phyloP scores from a whole-genome alignment of 35 echinoderm and acorn worm genomes.

The Heliocidaris erythrogramma region DNA sequence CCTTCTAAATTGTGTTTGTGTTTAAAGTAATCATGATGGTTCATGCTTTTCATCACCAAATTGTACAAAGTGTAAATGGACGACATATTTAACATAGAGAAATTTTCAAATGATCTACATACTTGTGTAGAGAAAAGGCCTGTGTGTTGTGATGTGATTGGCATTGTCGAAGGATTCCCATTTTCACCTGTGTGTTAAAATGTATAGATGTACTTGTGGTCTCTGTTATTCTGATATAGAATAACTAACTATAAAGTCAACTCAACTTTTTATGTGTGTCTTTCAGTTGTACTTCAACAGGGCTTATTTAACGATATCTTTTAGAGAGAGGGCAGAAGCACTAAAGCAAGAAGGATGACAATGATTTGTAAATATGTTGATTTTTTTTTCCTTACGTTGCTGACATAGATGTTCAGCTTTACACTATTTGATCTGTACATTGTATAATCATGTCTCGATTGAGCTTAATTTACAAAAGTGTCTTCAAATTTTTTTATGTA shows the following conservation, averaged over 20 bases:
- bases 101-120: background rate
- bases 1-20: slow-evolving; percentile 8
- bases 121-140: background rate
- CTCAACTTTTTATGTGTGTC: slow-evolving; percentile 41
- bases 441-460: slow-evolving; percentile 13
- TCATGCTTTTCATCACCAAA: background rate
- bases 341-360: background rate
- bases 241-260: background rate
- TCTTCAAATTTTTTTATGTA: slow-evolving; percentile 37
- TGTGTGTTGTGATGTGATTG: background rate
- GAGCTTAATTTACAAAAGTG: slow-evolving; percentile 37
- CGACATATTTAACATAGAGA: slow-evolving; percentile 46
- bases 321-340: background rate
- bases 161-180: background rate
- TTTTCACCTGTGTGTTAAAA: background rate
- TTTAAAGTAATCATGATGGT: slow-evolving; percentile 19
- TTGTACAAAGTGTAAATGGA: background rate
- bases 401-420: background rate
- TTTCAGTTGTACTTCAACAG: slow-evolving; percentile 47
- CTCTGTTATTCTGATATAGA: background rate
- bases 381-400: background rate
- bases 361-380: slow-evolving; percentile 34
- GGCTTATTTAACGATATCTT: slow-evolving; percentile 26
- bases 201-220: slow-evolving; percentile 29
- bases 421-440: background rate